Percentiles rank a stretch among this genome's conserved stretches.
Conservation (phyloP, 2,113 vertebrate species). For the Bufo gargarizans region DNA sequence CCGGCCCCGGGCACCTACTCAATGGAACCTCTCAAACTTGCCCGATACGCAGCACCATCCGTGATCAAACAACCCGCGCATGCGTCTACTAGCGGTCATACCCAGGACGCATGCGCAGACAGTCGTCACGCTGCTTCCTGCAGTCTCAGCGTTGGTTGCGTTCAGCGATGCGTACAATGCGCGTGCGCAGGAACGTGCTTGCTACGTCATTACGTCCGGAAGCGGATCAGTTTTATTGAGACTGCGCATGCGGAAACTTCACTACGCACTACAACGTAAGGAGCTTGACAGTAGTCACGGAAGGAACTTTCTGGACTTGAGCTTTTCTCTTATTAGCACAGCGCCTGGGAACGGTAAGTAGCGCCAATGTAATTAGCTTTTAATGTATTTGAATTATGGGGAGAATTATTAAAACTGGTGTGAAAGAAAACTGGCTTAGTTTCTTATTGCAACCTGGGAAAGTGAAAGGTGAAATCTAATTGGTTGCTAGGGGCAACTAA, state of each 20-base stretch:
- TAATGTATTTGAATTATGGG: too few species aligned
- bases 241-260: not conserved
- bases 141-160: not conserved
- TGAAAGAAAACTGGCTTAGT: too few species aligned
- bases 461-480: too few species aligned
- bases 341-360: not conserved
- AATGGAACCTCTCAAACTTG: not conserved
- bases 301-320: not conserved
- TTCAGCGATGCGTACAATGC: not conserved
- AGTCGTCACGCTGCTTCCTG: not conserved
- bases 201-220: not conserved
- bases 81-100: not conserved
- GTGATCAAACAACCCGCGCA: not conserved
- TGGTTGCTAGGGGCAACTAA: too few species aligned
- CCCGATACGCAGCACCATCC: constrained; percentile 10
- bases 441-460: too few species aligned
- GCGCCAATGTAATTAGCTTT: not conserved
- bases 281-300: not conserved
- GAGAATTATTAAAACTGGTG: too few species aligned
- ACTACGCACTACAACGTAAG: not conserved
- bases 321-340: not conserved
- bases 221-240: not conserved
- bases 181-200: not conserved
- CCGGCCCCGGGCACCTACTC: not conserved
- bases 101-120: not conserved